Evolutionary conservation across 1,140 invertebrate genomes (phyloP), one percentile per base, ranked within the genome.

Genomic region (Dreissena polymorpha): DNA sequence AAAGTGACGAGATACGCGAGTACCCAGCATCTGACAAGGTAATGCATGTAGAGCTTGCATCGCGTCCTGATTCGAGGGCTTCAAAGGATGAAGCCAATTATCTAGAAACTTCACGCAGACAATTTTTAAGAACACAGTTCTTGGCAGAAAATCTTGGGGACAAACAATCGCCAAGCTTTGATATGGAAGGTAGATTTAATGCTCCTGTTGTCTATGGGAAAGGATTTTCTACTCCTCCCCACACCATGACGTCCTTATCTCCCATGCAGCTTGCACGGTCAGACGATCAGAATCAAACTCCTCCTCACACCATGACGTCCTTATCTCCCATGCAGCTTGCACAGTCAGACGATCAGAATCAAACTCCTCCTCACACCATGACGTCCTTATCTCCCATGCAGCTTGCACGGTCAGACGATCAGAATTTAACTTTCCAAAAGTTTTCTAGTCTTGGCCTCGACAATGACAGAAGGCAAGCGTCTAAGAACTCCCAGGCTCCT

Each of bases 261-360:
- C 18, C 12, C 53, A 12, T 55, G 53, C 12, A 55, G 53, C 53
- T 12, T 12, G 53, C n/a, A 55, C 12, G 53, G 53, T 64, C 65
- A 18, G 69, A 64, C 14, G 78, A 81, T 72, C 50, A 81, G 50
- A 81, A 81, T 81, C 23, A 57, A 10, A 18, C 18, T 12, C 53
- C 53, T 55, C 18, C 53, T 55, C 12, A 55, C 18, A 55, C 53
- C 53, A 55, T 55, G 53, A 18, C 53, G 12, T 18, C 53, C 53
- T 55, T 55, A 12, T 12, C 12, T 12, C 18, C 12, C 53, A 12
- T 55, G 53, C 12, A 55, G 53, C 53, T 12, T 12, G 53, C n/a
- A 55, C 12, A 18, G 53, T 64, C 65, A 18, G 69, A 64, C 14
- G 78, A 81, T 72, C 50, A 81, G 50, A 81, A 81, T 81, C 23